Percentiles rank a stretch among this genome's conserved stretches.
Conservation (phyloP, 1,140 invertebrate species). For the Portunus trituberculatus region DNA sequence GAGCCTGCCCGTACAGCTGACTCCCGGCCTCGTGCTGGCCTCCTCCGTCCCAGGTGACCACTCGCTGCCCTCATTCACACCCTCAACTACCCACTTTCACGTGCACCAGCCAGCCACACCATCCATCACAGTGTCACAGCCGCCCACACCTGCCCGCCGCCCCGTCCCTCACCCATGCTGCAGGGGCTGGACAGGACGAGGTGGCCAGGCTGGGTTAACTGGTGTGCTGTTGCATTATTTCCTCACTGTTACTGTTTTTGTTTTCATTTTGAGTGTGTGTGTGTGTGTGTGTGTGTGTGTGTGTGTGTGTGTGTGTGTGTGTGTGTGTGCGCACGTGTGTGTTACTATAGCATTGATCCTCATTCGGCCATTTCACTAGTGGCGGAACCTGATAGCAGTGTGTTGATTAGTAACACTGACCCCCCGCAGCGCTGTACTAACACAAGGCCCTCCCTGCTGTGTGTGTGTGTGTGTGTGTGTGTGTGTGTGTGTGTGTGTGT, state of each 20-base stretch:
- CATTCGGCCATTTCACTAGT: neutral
- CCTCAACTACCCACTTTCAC: neutral
- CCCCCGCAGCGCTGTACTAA: no score
- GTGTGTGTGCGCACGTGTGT: neutral
- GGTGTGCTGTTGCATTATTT: neutral
- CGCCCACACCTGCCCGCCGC: neutral
- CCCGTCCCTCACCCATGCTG: neutral
- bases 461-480: conserved; percentile 45
- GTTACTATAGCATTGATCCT: neutral
- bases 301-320: neutral
- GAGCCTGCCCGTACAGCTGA: conserved; percentile 38
- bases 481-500: conserved; percentile 54
- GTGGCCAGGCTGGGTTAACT: neutral
- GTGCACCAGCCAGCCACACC: neutral
- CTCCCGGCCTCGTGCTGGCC: neutral
- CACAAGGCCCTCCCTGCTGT: neutral
- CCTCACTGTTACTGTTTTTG: neutral
- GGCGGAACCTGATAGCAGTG: neutral
- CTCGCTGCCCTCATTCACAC: neutral
- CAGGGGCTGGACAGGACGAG: neutral
- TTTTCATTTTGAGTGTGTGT: neutral
- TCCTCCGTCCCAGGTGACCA: conserved; percentile 32
- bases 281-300: neutral
- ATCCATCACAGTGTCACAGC: neutral
- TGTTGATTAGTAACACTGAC: no score